Conservation (phyloP, 1,140 invertebrate species). For the Drosophila suzukii region DNA sequence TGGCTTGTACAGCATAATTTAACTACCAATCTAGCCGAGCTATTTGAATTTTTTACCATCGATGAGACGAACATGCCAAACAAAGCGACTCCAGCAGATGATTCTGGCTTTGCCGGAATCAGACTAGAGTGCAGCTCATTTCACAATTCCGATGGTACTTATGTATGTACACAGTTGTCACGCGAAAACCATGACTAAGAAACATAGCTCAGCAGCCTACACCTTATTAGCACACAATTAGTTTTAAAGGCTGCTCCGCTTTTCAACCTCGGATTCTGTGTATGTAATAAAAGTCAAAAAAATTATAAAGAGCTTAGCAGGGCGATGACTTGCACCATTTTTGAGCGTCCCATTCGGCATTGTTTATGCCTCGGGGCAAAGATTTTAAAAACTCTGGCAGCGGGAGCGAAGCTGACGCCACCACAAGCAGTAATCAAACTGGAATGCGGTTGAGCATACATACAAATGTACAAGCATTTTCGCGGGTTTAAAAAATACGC, state of each 20-base stretch:
- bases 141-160: constrained; percentile 41
- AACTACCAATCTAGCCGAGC: constrained; percentile 38
- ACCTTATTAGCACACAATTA: constrained; percentile 78
- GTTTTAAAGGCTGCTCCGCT: constrained; percentile 31
- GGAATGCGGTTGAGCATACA: constrained; percentile 65
- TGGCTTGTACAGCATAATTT: constrained; percentile 31
- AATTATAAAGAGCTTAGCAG: background rate
- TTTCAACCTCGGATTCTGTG: constrained; percentile 28
- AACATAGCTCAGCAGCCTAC: constrained; percentile 17
- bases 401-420: constrained; percentile 73
- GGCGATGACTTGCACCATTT: background rate
- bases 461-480: constrained; percentile 11
- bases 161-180: background rate
- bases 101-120: constrained; percentile 15
- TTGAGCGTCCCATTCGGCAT: background rate
- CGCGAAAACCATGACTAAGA: constrained; percentile 8
- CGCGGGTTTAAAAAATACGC: too few relatives aligned
- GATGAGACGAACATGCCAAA: constrained; percentile 51
- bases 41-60: constrained; percentile 64
- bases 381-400: constrained; percentile 44
- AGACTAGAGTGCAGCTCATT: constrained; percentile 36
- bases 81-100: constrained; percentile 43
- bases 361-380: constrained; percentile 56
- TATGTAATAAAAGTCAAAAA: constrained; percentile 6
- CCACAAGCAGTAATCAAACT: constrained; percentile 62